phyloP scores from a whole-genome alignment of 2,113 vertebrate species.

The Mormyrus iriodes region DNA sequence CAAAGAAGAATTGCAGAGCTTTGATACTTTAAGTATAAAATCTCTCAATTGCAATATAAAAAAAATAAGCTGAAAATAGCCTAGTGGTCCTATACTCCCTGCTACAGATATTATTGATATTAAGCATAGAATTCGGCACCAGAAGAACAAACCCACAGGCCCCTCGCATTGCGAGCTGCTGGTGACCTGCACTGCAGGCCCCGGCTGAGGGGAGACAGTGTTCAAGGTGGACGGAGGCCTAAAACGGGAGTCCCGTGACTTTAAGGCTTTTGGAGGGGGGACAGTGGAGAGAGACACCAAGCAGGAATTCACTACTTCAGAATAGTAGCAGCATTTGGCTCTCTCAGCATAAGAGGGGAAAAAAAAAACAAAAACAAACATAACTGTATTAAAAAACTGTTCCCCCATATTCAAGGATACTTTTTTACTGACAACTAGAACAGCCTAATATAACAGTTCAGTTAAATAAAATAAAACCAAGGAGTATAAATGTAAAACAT shows the following conservation, averaged over 20 bases:
- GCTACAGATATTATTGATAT: neutral
- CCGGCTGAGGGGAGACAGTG: neutral
- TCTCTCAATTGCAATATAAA: neutral
- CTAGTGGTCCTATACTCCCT: slow-evolving; percentile 1
- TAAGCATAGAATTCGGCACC: neutral
- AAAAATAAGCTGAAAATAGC: neutral
- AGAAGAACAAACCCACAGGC: neutral
- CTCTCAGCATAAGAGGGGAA: slow-evolving; percentile 30
- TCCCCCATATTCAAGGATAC: slow-evolving; percentile 22
- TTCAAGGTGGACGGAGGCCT: neutral
- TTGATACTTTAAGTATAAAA: neutral
- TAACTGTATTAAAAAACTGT: slow-evolving; percentile 21
- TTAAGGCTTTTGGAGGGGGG: neutral
- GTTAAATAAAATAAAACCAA: slow-evolving; percentile 36
- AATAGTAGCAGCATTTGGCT: slow-evolving; percentile 41
- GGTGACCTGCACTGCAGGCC: neutral
- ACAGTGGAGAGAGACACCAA: neutral
- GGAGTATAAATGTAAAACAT: slow-evolving; percentile 28
- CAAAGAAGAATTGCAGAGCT: neutral
- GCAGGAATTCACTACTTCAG: neutral
- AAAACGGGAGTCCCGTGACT: neutral
- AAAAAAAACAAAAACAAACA: neutral
- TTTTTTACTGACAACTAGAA: slow-evolving; percentile 47
- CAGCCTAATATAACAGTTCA: slow-evolving; percentile 32
- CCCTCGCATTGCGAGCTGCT: neutral